Evolutionary conservation across 2,113 vertebrate genomes (phyloP), one percentile per base, ranked within the genome.

Genomic region (Tursiops truncatus): DNA sequence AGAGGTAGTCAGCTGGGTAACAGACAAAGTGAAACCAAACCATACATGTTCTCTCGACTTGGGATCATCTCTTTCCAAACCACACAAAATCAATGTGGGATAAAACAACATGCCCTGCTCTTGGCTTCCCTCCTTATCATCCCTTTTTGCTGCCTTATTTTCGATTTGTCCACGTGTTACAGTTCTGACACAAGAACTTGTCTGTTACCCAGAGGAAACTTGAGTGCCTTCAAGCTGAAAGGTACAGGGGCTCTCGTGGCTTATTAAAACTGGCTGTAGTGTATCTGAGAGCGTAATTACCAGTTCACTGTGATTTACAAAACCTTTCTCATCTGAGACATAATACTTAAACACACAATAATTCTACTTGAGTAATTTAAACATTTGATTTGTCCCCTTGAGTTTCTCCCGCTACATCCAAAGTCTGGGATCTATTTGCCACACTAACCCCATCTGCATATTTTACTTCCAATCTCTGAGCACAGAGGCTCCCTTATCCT

Each of bases 241-340:
- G 36, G 71, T 47, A 25, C 1, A 17, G 14, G 25, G 81, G 6
- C 41, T 56, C 41, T 63, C 3, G 8, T 0, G 62, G 76, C 62
- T 95, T 91, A 50, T 87, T 94, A 96, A 97, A 96, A 41, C 13
- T 38, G 79, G 21, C 71, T 91, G 76, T 67, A 77, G 83, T 26
- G 38, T 77, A 73, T 25, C 80, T 96, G 71, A 87, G 80, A 90
- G 68, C 60, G 5, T 86, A 96, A 98, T 96, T 88, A 76, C 71
- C 47, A 96, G n/a, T 74, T 97, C 82, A 79, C 33, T 95, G 96
- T 50, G 90, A 95, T 96, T 98, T 96, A 56, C 80, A 96, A 73
- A 96, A 97, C 65, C 71, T 80, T 96, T 97, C 89, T 94, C 71
- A 56, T 20, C 53, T 82, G 86, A 97, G 94, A 65, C 12, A 1